These are phyloP conservation scores for Prunella strophiata DNA, from an alignment of 2,797 vertebrate species.

Conservation along the genomic window DNA sequence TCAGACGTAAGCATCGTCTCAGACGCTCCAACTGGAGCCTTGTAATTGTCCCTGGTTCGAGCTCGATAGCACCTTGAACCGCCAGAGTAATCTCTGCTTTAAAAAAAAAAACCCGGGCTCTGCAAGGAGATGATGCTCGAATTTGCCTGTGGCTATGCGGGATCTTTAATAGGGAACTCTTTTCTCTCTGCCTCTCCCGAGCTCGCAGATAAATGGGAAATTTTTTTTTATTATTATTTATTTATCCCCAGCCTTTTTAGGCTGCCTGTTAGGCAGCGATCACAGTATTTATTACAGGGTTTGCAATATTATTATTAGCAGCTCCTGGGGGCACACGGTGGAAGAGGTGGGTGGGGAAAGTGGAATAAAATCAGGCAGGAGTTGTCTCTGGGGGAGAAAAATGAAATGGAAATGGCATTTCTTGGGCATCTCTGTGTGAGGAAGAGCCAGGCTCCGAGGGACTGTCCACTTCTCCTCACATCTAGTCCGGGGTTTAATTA, in stretches of 20 bases:
- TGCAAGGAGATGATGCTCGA: slow-evolving; percentile 82
- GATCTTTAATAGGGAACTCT: slow-evolving; percentile 93
- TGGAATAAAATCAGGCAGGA: slow-evolving; percentile 71
- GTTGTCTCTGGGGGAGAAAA: background rate
- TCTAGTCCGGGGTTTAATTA: background rate
- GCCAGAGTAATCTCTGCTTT: slow-evolving; percentile 92
- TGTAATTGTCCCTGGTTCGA: slow-evolving; percentile 98
- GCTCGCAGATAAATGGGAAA: slow-evolving; percentile 88
- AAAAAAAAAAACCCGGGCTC: slow-evolving; percentile 78
- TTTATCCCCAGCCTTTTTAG: slow-evolving; percentile 87
- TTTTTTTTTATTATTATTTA: slow-evolving; percentile 65
- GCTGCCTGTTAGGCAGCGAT: slow-evolving; percentile 88
- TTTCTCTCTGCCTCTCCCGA: slow-evolving; percentile 71
- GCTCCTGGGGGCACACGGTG: slow-evolving; percentile 81
- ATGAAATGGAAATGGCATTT: slow-evolving; percentile 13
- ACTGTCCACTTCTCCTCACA: background rate
- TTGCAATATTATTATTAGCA: slow-evolving; percentile 70
- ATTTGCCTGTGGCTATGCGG: slow-evolving; percentile 91
- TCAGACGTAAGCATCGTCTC: slow-evolving; percentile 88
- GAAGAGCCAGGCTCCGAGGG: background rate
- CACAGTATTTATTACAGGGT: slow-evolving; percentile 82
- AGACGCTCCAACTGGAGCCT: slow-evolving; percentile 87
- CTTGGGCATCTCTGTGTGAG: background rate
- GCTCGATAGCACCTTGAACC: slow-evolving; percentile 98
- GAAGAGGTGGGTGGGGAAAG: slow-evolving; percentile 67